Conservation (phyloP, 2,888 invertebrate species). For the Cephus nigrinus region DNA sequence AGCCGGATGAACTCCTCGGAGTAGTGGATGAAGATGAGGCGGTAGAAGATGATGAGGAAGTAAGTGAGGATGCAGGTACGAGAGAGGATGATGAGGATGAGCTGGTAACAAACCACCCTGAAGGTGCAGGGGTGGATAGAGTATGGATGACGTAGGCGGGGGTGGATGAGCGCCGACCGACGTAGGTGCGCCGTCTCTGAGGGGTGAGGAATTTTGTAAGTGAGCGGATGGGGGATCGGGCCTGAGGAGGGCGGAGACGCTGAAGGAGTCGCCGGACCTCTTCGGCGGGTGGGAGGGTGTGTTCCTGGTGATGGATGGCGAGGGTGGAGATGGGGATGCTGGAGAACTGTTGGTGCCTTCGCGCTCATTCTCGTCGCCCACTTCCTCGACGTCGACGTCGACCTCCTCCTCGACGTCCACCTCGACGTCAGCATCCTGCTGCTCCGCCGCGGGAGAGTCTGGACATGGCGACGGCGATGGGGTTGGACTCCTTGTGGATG, state of each 20-base stretch:
- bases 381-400: constrained; percentile 62
- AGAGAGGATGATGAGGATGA: constrained; percentile 72
- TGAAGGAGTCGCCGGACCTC: constrained; percentile 82
- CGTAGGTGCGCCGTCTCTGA: constrained; percentile 54
- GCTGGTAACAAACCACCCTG: constrained; percentile 60
- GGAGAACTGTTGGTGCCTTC: constrained; percentile 55
- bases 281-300: constrained; percentile 66
- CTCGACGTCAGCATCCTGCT: constrained; percentile 57
- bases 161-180: constrained; percentile 68
- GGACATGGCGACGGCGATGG: constrained; percentile 59
- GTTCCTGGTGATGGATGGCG: constrained; percentile 36
- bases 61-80: constrained; percentile 66
- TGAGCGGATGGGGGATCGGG: constrained; percentile 80
- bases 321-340: constrained; percentile 46
- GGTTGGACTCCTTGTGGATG: constrained; percentile 57
- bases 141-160: constrained; percentile 67
- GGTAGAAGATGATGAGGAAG: constrained; percentile 65
- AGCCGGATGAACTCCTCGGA: constrained; percentile 67
- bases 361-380: constrained; percentile 59
- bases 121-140: constrained; percentile 66
- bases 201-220: constrained; percentile 67
- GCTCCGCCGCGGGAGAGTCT: constrained; percentile 55
- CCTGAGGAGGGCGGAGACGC: constrained; percentile 83
- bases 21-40: constrained; percentile 63
- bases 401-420: constrained; percentile 61